Percentiles rank a stretch among this genome's conserved stretches.
Conservation (phyloP, 2,888 invertebrate species). For the Dicycla oo region DNA sequence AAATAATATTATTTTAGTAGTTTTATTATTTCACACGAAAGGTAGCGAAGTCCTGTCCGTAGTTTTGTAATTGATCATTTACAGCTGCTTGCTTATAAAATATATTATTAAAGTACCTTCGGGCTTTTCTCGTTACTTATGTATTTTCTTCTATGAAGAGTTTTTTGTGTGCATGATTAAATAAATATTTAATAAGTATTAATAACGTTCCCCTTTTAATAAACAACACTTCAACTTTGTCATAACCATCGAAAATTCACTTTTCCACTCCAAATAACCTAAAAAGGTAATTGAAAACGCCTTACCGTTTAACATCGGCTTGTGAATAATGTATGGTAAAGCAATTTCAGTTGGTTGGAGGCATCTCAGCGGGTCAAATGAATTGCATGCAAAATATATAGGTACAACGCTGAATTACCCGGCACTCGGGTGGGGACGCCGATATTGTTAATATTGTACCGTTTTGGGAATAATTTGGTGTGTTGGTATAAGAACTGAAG, state of each 20-base stretch:
- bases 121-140: no score
- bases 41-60: no score
- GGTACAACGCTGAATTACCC: conserved; percentile 44
- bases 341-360: conserved; percentile 61
- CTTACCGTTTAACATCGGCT: conserved; percentile 48
- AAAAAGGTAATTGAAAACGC: conserved; percentile 50
- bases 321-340: conserved; percentile 66
- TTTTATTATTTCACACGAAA: no score
- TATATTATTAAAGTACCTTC: no score
- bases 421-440: not conserved
- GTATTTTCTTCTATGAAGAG: no score
- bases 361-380: conserved; percentile 42
- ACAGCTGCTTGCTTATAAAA: no score
- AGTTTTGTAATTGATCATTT: no score
- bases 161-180: no score
- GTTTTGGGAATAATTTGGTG: conserved; percentile 2
- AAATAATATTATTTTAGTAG: no score
- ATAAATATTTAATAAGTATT: no score
- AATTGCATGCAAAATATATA: conserved; percentile 62
- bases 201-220: not conserved
- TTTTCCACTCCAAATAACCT: conserved; percentile 22
- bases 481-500: not conserved
- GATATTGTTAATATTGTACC: conserved; percentile 26
- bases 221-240: conserved; percentile 6
- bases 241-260: conserved; percentile 24